Base-by-base conservation (phyloP, 2,888 invertebrate genomes). In the Hypena proboscidalis region DNA sequence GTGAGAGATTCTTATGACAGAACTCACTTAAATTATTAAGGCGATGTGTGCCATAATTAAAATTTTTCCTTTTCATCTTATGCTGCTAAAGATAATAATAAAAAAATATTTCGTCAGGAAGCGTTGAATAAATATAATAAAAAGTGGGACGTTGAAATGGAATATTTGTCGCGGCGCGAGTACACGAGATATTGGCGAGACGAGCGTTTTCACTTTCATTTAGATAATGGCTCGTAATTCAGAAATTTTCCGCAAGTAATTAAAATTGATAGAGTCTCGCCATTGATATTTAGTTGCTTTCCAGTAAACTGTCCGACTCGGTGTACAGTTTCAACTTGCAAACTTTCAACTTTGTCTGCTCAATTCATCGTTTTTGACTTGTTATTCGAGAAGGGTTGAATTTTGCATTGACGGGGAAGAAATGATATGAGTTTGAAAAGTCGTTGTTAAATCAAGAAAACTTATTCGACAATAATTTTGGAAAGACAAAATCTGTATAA, bases 181-280 rank as follows among this genome's bases (percentile, higher is more conserved):
- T 25, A 30, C 29, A 19, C 34, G 47, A 43, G 26, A 37, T 47
- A 60, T 59, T 54, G 54, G 42, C 45, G 42, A 49, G 45, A 33
- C 38, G 47, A 50, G 52, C 46, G 49, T 67, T 68, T 68, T 74
- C 71, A 51, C 67, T 75, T 77, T 78, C 77, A 83, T 83, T 82
- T 76, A 70, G 77, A 73, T 83, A 85, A 83, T 84, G 76, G 79
- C 53, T 58, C 57, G 67, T 70, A 71, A 75, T 76, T 71, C 67
- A 57, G 55, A 64, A 80, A 80, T 71, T 76, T 79, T 58, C 71
- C 68, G 47, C 71, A 59, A 73, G 74, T 82, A 82, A 83, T 83
- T 78, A 77, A 77, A 79, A 83, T 81, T 81, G 74, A 82, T 82
- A 70, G 70, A 62, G 62, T 68, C 59, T 48, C 40, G 59, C 60